phyloP scores from a whole-genome alignment of 2,113 vertebrate genomes.

The Corythoichthys intestinalis region DNA sequence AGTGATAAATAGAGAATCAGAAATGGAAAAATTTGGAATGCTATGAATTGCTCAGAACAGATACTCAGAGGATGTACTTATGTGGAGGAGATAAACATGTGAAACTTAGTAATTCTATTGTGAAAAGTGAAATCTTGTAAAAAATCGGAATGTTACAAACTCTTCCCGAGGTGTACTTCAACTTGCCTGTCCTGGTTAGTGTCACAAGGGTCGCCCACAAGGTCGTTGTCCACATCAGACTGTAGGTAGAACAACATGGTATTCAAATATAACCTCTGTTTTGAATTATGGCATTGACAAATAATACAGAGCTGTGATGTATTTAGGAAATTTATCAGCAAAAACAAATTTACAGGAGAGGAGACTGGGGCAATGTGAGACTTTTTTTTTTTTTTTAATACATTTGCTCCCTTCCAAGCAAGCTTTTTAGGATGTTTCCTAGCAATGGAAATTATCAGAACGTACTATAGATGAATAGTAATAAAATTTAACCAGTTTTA shows the following conservation, averaged over 20 bases:
- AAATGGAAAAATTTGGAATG: too few relatives aligned
- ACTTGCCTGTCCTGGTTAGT: conserved; percentile 97
- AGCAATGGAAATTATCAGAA: too few relatives aligned
- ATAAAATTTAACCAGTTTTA: too few relatives aligned
- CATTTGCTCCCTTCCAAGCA: too few relatives aligned
- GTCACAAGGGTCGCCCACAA: conserved; percentile 96
- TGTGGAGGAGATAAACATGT: too few relatives aligned
- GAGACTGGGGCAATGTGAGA: too few relatives aligned
- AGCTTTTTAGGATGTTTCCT: too few relatives aligned
- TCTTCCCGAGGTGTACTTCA: neutral
- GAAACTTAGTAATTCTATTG: neutral
- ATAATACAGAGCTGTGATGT: neutral
- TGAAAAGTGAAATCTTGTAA: neutral
- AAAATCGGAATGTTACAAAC: neutral
- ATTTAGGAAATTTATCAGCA: neutral
- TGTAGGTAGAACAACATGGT: conserved; percentile 64
- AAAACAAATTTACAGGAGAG: neutral
- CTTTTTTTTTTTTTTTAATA: too few relatives aligned
- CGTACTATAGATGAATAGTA: too few relatives aligned
- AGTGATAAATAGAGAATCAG: too few relatives aligned
- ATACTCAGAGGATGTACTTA: too few relatives aligned
- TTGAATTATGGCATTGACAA: neutral
- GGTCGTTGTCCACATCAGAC: conserved; percentile 93
- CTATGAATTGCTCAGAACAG: too few relatives aligned
- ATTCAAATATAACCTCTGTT: neutral